Evolutionary conservation across 2,797 vertebrate genomes (phyloP), one percentile per base, ranked within the genome.

Genomic region (Enteromius treurensis): DNA sequence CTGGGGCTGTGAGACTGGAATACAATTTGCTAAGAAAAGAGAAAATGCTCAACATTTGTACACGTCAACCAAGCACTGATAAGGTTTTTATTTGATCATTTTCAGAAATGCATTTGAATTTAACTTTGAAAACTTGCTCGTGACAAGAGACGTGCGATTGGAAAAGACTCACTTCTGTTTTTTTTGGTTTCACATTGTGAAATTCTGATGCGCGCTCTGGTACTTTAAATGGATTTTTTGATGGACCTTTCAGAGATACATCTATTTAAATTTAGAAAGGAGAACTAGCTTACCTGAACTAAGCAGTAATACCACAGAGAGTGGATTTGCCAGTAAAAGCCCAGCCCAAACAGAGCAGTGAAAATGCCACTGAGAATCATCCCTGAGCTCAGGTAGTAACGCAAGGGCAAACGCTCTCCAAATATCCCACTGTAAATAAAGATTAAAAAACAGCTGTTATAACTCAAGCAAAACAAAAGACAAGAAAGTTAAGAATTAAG

Each of bases 271-370:
- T 11, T 69, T 29, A 32, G 37, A 77, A 6, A 42, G 13, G 13
- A 81, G 51, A 70, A 19, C 26, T 68, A 29, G 23, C 88, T 1
- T 91, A 99, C 98, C 97, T 99, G 98, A 64, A 98, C 75, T 4
- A 97, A 67, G 62, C 96, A 95, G 65, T 96, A 99, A 93, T 98
- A 99, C 91, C 96, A 95, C 45, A 99, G 91, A 0, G 93, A 89
- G 2, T 99, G 98, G 90, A 99, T 97, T 58, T 96, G 81, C 97
- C 95, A 97, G 94, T 96, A 99, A 93, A 94, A 99, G 1, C 96
- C 96, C 0, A 99, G 91, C 67, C 98, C 98, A 0, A 99, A 96
- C 34, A 99, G 95, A 0, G 90, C 55, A 0, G 98, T 99, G 88
- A 99, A 98, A 73, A 98, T 76, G 4, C 98, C 97, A 0, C 97